phyloP scores from a whole-genome alignment of 2,113 vertebrate species.

The Drymodes brunneopygia region DNA sequence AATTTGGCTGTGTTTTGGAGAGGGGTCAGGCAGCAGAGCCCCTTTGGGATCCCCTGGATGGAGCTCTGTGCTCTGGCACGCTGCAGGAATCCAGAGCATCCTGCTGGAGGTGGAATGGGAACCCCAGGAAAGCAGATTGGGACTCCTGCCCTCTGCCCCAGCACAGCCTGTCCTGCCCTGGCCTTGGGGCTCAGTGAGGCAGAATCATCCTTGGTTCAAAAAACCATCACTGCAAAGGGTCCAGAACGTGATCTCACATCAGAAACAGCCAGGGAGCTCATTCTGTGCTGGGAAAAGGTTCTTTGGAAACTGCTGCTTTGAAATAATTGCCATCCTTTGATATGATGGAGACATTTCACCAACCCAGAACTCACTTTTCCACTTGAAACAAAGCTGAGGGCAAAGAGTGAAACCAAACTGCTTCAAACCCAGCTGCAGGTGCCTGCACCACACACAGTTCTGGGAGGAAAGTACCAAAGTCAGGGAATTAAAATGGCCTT shows the following conservation, averaged over 20 bases:
- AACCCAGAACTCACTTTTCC: neutral
- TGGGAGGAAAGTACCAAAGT: neutral
- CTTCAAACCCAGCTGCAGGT: conserved; percentile 28
- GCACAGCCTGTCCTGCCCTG: neutral
- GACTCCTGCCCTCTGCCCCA: neutral
- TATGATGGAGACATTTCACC: neutral
- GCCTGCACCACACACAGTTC: neutral
- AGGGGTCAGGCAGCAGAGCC: neutral
- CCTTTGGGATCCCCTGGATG: neutral
- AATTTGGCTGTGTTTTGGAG: neutral
- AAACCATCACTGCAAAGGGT: neutral
- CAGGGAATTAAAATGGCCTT: neutral
- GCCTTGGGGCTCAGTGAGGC: neutral
- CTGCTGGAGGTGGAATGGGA: neutral
- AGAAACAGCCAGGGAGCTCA: neutral
- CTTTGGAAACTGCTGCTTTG: neutral
- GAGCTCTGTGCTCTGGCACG: neutral
- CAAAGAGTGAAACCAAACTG: neutral
- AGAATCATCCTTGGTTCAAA: neutral
- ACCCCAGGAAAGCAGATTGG: neutral
- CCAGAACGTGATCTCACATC: neutral
- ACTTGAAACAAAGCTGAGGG: conserved; percentile 46
- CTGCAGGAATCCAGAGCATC: neutral
- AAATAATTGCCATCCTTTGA: conserved; percentile 16
- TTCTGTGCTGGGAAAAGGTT: neutral